Evolutionary conservation across 2,797 vertebrate genomes (phyloP).

Genomic region (Protosalanx chinensis): DNA sequence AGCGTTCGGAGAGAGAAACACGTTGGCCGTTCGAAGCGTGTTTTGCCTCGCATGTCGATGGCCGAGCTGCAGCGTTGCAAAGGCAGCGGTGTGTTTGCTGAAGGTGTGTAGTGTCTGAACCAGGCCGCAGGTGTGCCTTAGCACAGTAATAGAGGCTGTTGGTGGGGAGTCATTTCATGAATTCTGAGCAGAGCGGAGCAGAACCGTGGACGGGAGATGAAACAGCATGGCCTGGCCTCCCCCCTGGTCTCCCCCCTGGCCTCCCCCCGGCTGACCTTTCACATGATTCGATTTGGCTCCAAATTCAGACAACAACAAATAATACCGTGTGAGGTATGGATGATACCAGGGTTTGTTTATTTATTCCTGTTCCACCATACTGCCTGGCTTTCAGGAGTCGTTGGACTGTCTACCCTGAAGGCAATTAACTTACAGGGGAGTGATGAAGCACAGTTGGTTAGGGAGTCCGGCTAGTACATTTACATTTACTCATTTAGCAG

Average conservation of each 20-base stretch:
- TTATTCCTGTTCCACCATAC: neutral
- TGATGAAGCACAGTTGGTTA: no score
- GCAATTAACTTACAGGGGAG: neutral
- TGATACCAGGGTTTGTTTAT: neutral
- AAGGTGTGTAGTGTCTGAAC: neutral
- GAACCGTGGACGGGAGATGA: neutral
- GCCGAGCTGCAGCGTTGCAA: neutral
- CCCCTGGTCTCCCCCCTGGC: neutral
- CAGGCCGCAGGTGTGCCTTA: slow-evolving; percentile 7
- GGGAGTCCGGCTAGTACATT: no score
- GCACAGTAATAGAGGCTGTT: slow-evolving; percentile 3
- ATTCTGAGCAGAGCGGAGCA: slow-evolving; percentile 3
- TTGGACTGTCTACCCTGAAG: neutral
- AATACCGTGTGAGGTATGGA: neutral
- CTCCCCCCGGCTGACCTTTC: slow-evolving; percentile 8
- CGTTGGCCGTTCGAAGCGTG: no score
- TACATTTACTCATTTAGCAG: no score
- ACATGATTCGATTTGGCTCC: slow-evolving; percentile 16
- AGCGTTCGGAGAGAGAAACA: no score
- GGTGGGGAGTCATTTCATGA: slow-evolving; percentile 1
- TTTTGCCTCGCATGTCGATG: neutral
- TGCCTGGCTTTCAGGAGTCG: neutral
- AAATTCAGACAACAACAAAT: slow-evolving; percentile 9
- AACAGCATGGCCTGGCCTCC: neutral
- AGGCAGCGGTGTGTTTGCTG: neutral